Evolutionary conservation across 2,797 vertebrate genomes (phyloP).

Genomic region (Pelochelys cantorii): DNA sequence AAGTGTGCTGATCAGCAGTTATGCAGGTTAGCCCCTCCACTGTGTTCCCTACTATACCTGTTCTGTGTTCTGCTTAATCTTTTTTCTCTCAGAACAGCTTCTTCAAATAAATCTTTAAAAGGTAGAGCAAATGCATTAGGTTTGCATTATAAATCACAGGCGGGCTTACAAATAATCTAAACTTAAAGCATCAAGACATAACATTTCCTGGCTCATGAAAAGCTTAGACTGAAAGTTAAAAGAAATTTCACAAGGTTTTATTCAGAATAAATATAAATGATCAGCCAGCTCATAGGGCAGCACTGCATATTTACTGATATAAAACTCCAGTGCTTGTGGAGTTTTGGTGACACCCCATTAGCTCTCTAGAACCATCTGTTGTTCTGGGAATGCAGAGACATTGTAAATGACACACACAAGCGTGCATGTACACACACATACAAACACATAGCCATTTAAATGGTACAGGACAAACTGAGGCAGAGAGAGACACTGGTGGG

Average conservation of each 20-base stretch:
- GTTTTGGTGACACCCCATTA: conserved; percentile 37
- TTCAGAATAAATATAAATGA: neutral
- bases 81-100: neutral
- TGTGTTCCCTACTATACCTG: neutral
- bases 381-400: conserved; percentile 11
- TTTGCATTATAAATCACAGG: neutral
- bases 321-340: neutral
- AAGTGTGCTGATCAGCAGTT: neutral
- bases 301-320: neutral
- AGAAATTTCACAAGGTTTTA: conserved; percentile 6
- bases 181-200: neutral
- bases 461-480: neutral
- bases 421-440: neutral
- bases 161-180: neutral
- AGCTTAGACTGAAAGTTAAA: neutral
- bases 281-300: neutral
- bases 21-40: neutral
- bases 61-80: neutral
- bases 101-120: neutral
- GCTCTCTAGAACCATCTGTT: neutral
- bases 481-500: neutral
- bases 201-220: neutral
- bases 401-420: neutral
- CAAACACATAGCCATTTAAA: neutral
- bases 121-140: neutral